Conservation (phyloP, 2,113 vertebrate genomes). For the Mandrillus leucophaeus region DNA sequence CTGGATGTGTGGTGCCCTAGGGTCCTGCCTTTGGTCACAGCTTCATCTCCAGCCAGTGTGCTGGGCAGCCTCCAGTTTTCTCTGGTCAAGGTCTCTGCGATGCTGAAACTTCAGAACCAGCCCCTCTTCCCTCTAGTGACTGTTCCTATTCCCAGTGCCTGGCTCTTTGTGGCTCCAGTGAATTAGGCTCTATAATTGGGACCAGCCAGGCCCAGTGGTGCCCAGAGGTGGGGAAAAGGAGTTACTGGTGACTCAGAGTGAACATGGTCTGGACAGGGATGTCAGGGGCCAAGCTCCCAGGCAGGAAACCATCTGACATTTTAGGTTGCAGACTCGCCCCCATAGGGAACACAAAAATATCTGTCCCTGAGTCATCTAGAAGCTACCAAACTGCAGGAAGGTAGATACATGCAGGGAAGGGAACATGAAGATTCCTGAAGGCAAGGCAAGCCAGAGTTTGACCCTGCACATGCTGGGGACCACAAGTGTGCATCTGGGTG, state of each 20-base stretch:
- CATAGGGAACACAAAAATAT: conserved; percentile 51
- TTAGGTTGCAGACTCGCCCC: conserved; percentile 47
- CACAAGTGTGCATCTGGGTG: neutral
- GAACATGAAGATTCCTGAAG: neutral
- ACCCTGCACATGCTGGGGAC: no score
- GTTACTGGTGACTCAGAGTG: conserved; percentile 58
- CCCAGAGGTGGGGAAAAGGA: neutral
- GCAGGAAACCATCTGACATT: conserved; percentile 73
- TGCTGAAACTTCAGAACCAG: neutral
- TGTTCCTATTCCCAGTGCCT: neutral
- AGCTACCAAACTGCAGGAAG: conserved; percentile 17
- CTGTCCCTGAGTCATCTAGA: conserved; percentile 58
- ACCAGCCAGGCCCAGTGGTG: conserved; percentile 47
- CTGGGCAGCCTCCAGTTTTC: neutral
- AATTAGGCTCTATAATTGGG: conserved; percentile 55
- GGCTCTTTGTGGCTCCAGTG: neutral
- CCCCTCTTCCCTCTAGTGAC: neutral
- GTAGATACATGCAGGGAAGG: neutral
- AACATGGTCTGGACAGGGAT: neutral
- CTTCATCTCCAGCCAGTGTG: neutral
- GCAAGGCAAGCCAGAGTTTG: neutral
- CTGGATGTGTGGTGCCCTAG: neutral
- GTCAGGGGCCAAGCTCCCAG: conserved; percentile 21
- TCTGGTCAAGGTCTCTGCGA: neutral
- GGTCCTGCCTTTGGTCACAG: neutral